A percentile compares a stretch with the other conserved stretches of the same genome.
These are phyloP conservation scores for Cardiocondyla obscurior DNA, from an alignment of 1,140 invertebrate genomes.

Conservation along the genomic window DNA sequence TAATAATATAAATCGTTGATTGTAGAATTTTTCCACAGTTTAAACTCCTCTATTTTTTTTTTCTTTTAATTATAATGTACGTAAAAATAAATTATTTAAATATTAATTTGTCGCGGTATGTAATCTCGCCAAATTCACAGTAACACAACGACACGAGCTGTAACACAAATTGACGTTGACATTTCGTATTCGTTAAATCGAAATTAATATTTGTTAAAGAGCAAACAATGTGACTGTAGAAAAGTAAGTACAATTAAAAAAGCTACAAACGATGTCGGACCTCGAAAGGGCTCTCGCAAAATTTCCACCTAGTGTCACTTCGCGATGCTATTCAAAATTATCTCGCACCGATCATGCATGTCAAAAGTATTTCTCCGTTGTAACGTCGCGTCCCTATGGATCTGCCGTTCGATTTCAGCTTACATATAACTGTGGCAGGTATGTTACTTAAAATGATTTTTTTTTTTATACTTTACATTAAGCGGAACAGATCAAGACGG, in stretches of 20 bases:
- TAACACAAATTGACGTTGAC: background rate
- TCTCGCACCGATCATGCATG: background rate
- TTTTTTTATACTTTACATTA: conserved; percentile 9
- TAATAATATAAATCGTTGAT: background rate
- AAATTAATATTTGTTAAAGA: conserved; percentile 19
- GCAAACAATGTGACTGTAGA: background rate
- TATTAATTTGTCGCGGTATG: conserved; percentile 2
- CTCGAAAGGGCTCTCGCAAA: background rate
- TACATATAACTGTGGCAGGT: conserved; percentile 69
- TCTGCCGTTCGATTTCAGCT: conserved; percentile 65
- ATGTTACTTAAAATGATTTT: conserved; percentile 11
- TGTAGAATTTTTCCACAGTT: no score
- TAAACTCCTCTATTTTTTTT: no score
- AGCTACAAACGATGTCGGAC: conserved; percentile 42
- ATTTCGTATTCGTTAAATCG: background rate
- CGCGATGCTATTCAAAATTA: conserved; percentile 45
- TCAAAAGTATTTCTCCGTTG: conserved; percentile 20
- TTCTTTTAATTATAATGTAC: no score
- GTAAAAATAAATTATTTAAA: conserved; percentile 1
- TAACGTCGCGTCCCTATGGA: conserved; percentile 40
- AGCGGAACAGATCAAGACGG: background rate
- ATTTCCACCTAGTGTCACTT: conserved; percentile 48
- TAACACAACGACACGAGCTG: background rate
- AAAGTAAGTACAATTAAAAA: background rate
- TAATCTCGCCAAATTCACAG: conserved; percentile 8